Base-by-base conservation (phyloP, 1,140 invertebrate species). In the Pectinophora gossypiella region DNA sequence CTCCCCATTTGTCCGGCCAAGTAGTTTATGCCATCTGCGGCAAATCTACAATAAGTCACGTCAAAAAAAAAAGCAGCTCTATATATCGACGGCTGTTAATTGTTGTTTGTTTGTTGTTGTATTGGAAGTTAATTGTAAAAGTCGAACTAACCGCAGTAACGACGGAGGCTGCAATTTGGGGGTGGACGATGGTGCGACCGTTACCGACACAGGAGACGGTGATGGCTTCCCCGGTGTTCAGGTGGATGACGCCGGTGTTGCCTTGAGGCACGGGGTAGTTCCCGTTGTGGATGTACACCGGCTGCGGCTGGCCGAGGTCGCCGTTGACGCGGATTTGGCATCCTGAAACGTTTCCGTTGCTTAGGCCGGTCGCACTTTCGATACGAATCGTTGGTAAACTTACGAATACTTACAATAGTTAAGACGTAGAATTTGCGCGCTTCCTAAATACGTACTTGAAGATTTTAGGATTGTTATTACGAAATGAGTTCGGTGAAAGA, bases 231-330 rank as follows among this genome's bases (percentile, higher is more conserved):
- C 68, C 72, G 0, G 56, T 48, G 19, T 56, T 64, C 0, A 85
- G 64, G 0, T 54, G 56, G 19, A 85, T 69, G 15, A 46, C 38
- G 1, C 82, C 82, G 18, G 57, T 58, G 48, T 68, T 82, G 4
- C 73, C 76, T 18, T 27, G 64, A 0, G 82, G 56, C 0, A 27
- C 16, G 1, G 81, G 15, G 20, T 72, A 85, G 15, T 49, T 50
- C 20, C 68, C 69, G 3, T 61, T 64, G 19, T 59, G 64, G 0
- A 81, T 54, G 54, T 64, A 85, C 5, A 82, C 68, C 0, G 83
- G 79, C 45, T 85, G 81, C 1, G 81, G 77, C 36, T 84, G 73
- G 2, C 79, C 77, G 3, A 85, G 59, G 50, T 82, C 77, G 9
- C 74, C 76, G 9, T 77, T 85, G 0, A 86, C 60, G n/a, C 66